These are phyloP conservation scores for Alsophila aescularia DNA, from an alignment of 2,888 invertebrate species.

Conservation along the genomic window DNA sequence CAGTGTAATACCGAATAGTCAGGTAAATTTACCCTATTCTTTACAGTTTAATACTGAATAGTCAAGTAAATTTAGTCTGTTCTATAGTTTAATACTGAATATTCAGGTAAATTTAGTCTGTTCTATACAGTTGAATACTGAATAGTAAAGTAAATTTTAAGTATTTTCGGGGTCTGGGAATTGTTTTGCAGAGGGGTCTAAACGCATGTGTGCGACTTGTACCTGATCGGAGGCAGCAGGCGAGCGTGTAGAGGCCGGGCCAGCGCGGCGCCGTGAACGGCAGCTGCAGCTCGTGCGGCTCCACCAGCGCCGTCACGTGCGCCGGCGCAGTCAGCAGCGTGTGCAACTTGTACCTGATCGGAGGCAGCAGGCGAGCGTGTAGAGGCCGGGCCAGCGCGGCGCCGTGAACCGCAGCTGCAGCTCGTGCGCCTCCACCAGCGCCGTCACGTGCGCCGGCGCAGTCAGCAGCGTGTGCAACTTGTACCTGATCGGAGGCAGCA, in stretches of 20 bases:
- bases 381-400: slow-evolving; percentile 96
- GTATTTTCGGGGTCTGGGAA: too few species aligned
- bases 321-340: slow-evolving; percentile 96
- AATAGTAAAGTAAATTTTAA: too few species aligned
- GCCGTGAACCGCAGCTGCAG: slow-evolving; percentile 98
- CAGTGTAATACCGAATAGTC: too few species aligned
- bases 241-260: slow-evolving; percentile 96
- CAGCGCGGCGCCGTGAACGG: slow-evolving; percentile 98
- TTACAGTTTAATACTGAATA: too few species aligned
- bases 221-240: slow-evolving; percentile 95
- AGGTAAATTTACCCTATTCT: too few species aligned
- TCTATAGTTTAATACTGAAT: too few species aligned
- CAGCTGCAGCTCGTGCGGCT: slow-evolving; percentile 95
- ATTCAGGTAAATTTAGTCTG: too few species aligned
- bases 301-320: slow-evolving; percentile 96
- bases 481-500: slow-evolving; percentile 94
- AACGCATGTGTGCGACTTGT: slow-evolving; percentile 5
- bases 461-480: slow-evolving; percentile 95
- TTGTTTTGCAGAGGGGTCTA: too few species aligned
- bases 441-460: slow-evolving; percentile 96
- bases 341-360: slow-evolving; percentile 90
- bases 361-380: slow-evolving; percentile 96
- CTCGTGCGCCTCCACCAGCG: slow-evolving; percentile 94
- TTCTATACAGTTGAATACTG: too few species aligned
- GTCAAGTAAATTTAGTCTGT: too few species aligned